Evolutionary conservation across 92 coral and sea anemone genomes (phyloP), one percentile per base, ranked within the genome.

Genomic region (Galaxea fascicularis): DNA sequence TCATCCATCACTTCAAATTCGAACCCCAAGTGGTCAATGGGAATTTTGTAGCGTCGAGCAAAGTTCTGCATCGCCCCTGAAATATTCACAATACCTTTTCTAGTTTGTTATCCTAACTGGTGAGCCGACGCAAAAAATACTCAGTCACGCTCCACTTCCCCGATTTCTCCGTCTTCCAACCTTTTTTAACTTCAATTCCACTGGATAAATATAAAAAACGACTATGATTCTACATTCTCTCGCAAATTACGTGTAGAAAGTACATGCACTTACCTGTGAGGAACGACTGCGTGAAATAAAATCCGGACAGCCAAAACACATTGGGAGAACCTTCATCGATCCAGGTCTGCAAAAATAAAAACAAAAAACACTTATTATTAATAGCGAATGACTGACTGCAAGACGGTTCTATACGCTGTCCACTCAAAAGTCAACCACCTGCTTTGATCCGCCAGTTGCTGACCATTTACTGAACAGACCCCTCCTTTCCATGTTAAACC

Each of bases 231-330:
- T 49, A 7, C 17, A 10, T 11, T 49, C 56, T 10, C 11, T 11
- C 15, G 15, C n/a, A 13, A 60, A 45, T 45, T 35, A 44, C 22
- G 11, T 7, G 15, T 16, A 46, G 26, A 0, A 46, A 45, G 56
- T 10, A 22, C 1, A 29, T 4, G 21, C 51, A 78, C 92, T 74
- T 24, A 96, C 99, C 99, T 82, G 99, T 96, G 17, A 96, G 89
- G 73, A 96, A 96, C 28, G 99, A 96, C 90, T 96, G 99, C 12
- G 99, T 96, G 74, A 96, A 96, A 77, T 94, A 96, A 76, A 96
- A 96, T 65, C 99, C 99, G 27, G 99, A 96, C 53, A 96, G 92
- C 99, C 99, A 96, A 84, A 96, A 96, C 53, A 96, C 98, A 76
- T 74, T 88, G 0, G 99, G 99, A 24, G 98, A 89, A 14, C 98